Conservation (phyloP, 1,140 invertebrate genomes). For the Drosophila mojavensis region DNA sequence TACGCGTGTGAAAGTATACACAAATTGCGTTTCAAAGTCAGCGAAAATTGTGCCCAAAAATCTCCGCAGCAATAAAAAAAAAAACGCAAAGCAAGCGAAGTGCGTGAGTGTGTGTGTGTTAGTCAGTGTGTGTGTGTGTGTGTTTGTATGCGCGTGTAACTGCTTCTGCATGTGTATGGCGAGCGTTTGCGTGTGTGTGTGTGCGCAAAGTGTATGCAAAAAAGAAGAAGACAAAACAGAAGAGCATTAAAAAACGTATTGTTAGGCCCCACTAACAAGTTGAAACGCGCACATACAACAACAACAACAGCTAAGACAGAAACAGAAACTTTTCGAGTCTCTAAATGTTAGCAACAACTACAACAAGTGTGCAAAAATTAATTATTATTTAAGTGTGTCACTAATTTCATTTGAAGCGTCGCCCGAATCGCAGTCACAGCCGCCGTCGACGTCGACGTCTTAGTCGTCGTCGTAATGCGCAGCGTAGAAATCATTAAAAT, state of each 20-base stretch:
- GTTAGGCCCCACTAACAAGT: slow-evolving; percentile 57
- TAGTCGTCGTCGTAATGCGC: slow-evolving; percentile 54
- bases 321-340: slow-evolving; percentile 48
- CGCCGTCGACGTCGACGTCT: slow-evolving; percentile 4
- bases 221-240: slow-evolving; percentile 76
- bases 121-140: slow-evolving; percentile 12
- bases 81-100: slow-evolving; percentile 75
- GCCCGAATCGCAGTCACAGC: slow-evolving; percentile 33
- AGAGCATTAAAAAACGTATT: slow-evolving; percentile 74
- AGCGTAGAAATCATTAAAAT: slow-evolving; percentile 78
- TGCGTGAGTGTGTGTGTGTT: slow-evolving; percentile 62
- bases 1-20: slow-evolving; percentile 53
- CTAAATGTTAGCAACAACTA: slow-evolving; percentile 44
- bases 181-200: slow-evolving; percentile 48
- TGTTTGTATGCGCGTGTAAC: slow-evolving; percentile 42
- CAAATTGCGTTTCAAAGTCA: slow-evolving; percentile 42
- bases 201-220: slow-evolving; percentile 81
- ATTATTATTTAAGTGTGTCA: slow-evolving; percentile 81
- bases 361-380: slow-evolving; percentile 81
- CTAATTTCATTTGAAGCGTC: slow-evolving; percentile 74
- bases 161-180: slow-evolving; percentile 47
- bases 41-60: slow-evolving; percentile 57
- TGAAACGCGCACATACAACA: slow-evolving; percentile 64
- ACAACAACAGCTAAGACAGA: slow-evolving; percentile 37
- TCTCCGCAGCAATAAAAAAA: slow-evolving; percentile 60